phyloP scores from a whole-genome alignment of 2,888 invertebrate genomes.

The Hydraecia micacea region DNA sequence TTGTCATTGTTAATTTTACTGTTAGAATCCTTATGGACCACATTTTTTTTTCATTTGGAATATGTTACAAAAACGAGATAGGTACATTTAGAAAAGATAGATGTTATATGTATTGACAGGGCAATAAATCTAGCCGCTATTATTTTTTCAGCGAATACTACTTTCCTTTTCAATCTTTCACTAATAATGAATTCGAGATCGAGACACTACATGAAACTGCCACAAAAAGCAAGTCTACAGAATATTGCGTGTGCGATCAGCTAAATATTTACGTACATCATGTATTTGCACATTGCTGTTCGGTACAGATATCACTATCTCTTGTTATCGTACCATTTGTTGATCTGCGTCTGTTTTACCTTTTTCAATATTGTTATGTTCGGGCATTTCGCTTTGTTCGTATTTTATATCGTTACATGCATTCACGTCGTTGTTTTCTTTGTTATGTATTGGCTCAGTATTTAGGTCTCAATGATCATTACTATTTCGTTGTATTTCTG shows the following conservation, averaged over 20 bases:
- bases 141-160: slow-evolving; percentile 13
- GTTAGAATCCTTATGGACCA: background rate
- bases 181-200: slow-evolving; percentile 24
- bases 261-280: slow-evolving; percentile 54
- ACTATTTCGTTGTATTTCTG: slow-evolving; percentile 43
- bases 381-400: slow-evolving; percentile 62
- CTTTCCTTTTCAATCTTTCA: slow-evolving; percentile 47
- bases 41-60: background rate
- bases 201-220: slow-evolving; percentile 31
- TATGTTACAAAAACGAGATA: background rate
- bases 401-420: slow-evolving; percentile 43
- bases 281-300: slow-evolving; percentile 69
- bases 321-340: slow-evolving; percentile 68
- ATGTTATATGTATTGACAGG: background rate
- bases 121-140: background rate
- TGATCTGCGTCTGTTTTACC: slow-evolving; percentile 75
- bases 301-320: slow-evolving; percentile 74
- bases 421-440: slow-evolving; percentile 43
- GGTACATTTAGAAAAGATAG: background rate
- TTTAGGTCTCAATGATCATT: slow-evolving; percentile 24
- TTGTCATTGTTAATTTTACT: background rate
- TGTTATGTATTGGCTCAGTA: slow-evolving; percentile 56
- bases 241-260: slow-evolving; percentile 46
- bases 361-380: slow-evolving; percentile 63
- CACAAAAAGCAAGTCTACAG: slow-evolving; percentile 41